phyloP scores from a whole-genome alignment of 2,797 vertebrate species.

The Argyrosomus regius region DNA sequence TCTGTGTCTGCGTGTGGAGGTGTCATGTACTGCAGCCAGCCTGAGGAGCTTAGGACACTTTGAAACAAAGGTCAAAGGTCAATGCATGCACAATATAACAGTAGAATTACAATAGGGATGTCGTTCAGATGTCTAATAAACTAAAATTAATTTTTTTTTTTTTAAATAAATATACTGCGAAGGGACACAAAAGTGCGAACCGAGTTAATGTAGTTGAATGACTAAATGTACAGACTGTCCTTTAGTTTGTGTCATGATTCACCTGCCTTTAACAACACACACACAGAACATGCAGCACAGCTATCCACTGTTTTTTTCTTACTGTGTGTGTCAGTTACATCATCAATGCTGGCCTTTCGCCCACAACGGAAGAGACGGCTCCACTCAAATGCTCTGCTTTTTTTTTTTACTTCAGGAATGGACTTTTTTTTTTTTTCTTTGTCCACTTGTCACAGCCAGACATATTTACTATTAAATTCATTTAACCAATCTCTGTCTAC shows the following conservation, averaged over 20 bases:
- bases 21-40: background rate
- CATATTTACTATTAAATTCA: background rate
- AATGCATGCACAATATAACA: background rate
- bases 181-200: no score
- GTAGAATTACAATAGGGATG: background rate
- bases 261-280: conserved; percentile 18
- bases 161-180: no score
- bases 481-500: no score
- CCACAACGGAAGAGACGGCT: conserved; percentile 23
- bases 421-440: background rate
- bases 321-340: conserved; percentile 21
- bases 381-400: conserved; percentile 31
- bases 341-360: conserved; percentile 31
- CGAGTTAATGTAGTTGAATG: background rate
- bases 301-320: background rate
- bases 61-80: background rate
- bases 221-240: background rate
- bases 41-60: background rate
- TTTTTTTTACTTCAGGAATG: background rate
- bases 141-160: no score
- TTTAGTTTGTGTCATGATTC: conserved; percentile 40
- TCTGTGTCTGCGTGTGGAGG: background rate
- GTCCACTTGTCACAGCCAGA: background rate
- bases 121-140: no score
- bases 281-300: conserved; percentile 33